Percentiles rank a stretch among this genome's conserved stretches.
phyloP scores from a whole-genome alignment of 2,797 vertebrate genomes.

The Morelia viridis region DNA sequence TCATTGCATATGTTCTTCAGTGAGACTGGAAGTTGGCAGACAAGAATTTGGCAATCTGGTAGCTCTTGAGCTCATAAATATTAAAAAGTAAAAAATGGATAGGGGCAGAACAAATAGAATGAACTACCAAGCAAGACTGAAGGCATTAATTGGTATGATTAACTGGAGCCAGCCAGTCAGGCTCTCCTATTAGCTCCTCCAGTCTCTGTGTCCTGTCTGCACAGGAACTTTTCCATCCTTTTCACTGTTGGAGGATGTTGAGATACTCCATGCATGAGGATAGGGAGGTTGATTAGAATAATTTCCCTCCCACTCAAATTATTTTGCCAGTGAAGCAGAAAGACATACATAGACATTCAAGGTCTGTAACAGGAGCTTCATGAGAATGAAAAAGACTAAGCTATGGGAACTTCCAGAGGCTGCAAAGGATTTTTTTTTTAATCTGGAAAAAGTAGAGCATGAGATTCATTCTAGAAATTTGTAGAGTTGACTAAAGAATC shows the following conservation, averaged over 20 bases:
- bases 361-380: not conserved
- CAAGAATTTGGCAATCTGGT: not conserved
- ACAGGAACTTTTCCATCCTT: not conserved
- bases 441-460: not conserved
- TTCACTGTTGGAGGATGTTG: not conserved
- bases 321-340: not conserved
- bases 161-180: slow-evolving; percentile 37
- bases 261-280: not conserved
- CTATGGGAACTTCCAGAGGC: not conserved
- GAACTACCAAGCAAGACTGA: not conserved
- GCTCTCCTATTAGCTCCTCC: not conserved
- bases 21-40: not conserved
- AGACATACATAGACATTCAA: not conserved
- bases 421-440: not conserved
- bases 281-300: not conserved
- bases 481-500: not conserved
- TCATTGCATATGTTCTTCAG: not conserved
- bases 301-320: not conserved
- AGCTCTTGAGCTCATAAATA: not conserved
- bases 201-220: not conserved
- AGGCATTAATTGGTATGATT: slow-evolving; percentile 27
- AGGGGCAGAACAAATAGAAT: not conserved
- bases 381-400: not conserved
- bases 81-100: not conserved
- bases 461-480: not conserved